These are phyloP conservation scores for Monochamus saltuarius DNA, from an alignment of 1,140 invertebrate genomes.

Conservation along the genomic window DNA sequence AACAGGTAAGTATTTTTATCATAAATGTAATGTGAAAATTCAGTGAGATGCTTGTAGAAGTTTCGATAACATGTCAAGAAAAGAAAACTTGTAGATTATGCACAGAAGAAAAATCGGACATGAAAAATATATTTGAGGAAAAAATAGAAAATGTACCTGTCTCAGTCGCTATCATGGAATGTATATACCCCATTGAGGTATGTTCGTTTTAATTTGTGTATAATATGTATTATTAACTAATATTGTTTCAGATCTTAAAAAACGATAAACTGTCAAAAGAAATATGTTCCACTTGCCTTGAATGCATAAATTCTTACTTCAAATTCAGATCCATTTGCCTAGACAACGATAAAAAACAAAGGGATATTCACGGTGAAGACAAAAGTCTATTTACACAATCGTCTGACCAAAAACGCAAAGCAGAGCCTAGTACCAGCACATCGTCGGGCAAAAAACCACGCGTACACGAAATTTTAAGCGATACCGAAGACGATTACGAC, in stretches of 20 bases:
- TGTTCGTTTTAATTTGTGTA: not conserved
- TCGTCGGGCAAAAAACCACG: too few relatives aligned
- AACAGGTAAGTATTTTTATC: not conserved
- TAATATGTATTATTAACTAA: constrained; percentile 2
- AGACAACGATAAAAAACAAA: constrained; percentile 14
- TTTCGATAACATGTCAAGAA: not conserved
- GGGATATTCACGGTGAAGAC: not conserved
- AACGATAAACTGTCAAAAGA: constrained; percentile 38
- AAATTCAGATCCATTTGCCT: constrained; percentile 15
- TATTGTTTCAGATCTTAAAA: constrained; percentile 30
- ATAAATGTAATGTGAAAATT: too few relatives aligned
- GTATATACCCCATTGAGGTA: constrained; percentile 33
- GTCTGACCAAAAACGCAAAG: too few relatives aligned
- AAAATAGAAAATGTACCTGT: constrained; percentile 23
- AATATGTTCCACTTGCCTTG: constrained; percentile 35
- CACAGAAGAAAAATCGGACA: not conserved
- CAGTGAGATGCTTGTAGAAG: too few relatives aligned
- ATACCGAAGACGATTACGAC: too few relatives aligned
- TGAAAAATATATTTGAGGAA: constrained; percentile 27
- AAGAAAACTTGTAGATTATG: not conserved
- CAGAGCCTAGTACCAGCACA: too few relatives aligned
- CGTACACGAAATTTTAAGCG: too few relatives aligned
- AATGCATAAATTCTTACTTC: constrained; percentile 23
- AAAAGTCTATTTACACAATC: not conserved
- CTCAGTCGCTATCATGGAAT: constrained; percentile 24